Evolutionary conservation across 2,113 vertebrate genomes (phyloP).

Genomic region (Eupsittula cactorum): DNA sequence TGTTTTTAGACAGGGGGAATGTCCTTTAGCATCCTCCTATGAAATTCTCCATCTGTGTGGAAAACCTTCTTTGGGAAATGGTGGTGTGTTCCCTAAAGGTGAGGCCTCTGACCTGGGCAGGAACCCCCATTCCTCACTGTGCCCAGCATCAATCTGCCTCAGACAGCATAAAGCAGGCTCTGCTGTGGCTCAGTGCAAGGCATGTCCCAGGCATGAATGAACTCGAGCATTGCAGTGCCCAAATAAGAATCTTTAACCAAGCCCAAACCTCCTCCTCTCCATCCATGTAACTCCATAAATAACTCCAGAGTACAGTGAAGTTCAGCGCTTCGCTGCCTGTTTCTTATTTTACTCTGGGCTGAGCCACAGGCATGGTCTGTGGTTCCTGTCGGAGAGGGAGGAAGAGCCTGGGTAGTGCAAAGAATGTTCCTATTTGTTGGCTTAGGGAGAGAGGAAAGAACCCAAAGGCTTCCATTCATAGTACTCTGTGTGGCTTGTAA

Average conservation of each 20-base stretch:
- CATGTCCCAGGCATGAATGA: not conserved
- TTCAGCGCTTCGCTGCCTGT: not conserved
- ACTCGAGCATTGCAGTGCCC: not conserved
- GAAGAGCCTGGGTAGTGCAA: constrained; percentile 37
- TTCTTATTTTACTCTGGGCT: constrained; percentile 65
- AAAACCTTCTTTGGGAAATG: not conserved
- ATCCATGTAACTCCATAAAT: not conserved
- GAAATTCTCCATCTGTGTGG: not conserved
- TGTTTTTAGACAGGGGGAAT: not conserved
- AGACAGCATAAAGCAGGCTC: not conserved
- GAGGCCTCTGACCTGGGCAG: not conserved
- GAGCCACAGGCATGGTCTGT: constrained; percentile 43
- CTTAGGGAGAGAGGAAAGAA: not conserved
- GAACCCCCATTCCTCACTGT: not conserved
- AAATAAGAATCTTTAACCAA: constrained; percentile 1
- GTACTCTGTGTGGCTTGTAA: constrained; percentile 61
- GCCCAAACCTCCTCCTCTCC: constrained; percentile 14
- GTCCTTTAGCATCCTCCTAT: not conserved
- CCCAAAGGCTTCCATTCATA: constrained; percentile 56
- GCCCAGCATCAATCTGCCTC: not conserved
- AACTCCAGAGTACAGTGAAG: not conserved
- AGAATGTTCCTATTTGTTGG: constrained; percentile 42
- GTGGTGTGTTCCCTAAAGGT: not conserved
- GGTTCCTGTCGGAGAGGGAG: constrained; percentile 53
- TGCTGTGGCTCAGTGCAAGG: not conserved